Conservation (phyloP, 2,888 invertebrate species). For the Drosophila demipolita region DNA sequence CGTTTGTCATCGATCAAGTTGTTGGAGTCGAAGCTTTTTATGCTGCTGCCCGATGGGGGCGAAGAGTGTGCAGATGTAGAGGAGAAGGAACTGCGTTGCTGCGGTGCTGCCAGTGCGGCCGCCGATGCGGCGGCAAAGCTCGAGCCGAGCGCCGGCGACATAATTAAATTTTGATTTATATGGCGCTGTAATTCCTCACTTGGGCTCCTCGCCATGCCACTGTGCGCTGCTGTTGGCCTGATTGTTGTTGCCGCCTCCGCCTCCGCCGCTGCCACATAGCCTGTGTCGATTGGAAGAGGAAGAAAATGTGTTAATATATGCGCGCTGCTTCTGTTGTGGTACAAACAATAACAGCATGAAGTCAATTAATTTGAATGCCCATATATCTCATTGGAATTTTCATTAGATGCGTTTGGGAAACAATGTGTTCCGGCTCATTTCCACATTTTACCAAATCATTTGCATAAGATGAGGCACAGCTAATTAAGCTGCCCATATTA, state of each 20-base stretch:
- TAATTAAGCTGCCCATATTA: conserved; percentile 57
- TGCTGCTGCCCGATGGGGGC: conserved; percentile 67
- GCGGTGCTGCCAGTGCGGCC: conserved; percentile 55
- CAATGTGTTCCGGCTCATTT: not conserved
- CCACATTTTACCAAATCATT: conserved; percentile 31
- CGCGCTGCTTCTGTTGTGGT: conserved; percentile 48
- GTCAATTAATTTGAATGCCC: conserved; percentile 79
- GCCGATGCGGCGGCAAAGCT: conserved; percentile 58
- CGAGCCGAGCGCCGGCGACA: conserved; percentile 69
- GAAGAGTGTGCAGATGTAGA: conserved; percentile 11
- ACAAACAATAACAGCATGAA: conserved; percentile 80
- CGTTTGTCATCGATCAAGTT: conserved; percentile 80
- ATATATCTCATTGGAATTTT: conserved; percentile 59
- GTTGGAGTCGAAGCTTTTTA: conserved; percentile 81
- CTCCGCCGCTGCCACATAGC: conserved; percentile 43
- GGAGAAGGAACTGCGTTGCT: conserved; percentile 6
- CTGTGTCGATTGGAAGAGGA: conserved; percentile 30
- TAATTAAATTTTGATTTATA: conserved; percentile 85
- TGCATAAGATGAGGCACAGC: conserved; percentile 61
- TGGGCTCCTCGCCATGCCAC: conserved; percentile 37
- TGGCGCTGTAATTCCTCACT: conserved; percentile 77
- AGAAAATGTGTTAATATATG: conserved; percentile 76
- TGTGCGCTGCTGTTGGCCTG: conserved; percentile 36
- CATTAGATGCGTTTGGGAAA: conserved; percentile 50
- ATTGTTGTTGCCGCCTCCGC: conserved; percentile 39